Conservation (phyloP, 2,113 vertebrate genomes). For the Regulus satrapa region DNA sequence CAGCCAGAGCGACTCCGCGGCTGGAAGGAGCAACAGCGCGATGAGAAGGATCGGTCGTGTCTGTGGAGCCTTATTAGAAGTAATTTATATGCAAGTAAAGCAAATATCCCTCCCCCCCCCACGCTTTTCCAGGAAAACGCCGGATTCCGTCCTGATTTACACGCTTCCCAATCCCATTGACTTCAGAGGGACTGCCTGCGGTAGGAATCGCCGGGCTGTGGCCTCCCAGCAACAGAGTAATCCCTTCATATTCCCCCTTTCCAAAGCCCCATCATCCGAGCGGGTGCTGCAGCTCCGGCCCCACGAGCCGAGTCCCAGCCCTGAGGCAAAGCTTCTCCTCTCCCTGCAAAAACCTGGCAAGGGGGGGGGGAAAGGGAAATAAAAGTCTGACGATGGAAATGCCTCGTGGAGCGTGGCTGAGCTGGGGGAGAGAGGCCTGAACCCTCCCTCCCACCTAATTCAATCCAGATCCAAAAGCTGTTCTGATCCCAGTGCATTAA, state of each 20-base stretch:
- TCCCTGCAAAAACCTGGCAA: neutral
- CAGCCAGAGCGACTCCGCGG: neutral
- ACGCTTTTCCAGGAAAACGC: neutral
- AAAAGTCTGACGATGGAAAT: neutral
- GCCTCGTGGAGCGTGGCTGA: neutral
- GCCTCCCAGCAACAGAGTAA: neutral
- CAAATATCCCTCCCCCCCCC: neutral
- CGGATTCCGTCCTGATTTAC: neutral
- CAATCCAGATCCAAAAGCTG: neutral
- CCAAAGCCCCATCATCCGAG: neutral
- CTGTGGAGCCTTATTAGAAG: neutral
- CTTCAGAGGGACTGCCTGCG: neutral
- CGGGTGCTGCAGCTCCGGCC: neutral
- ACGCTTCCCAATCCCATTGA: neutral
- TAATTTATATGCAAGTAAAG: neutral
- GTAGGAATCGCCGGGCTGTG: neutral
- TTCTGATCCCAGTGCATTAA: neutral
- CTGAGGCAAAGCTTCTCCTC: neutral
- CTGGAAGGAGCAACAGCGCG: neutral
- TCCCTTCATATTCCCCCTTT: neutral
- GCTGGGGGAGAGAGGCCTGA: neutral
- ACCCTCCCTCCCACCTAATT: neutral
- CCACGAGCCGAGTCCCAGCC: neutral
- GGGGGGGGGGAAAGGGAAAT: neutral
- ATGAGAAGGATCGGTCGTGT: neutral